Evolutionary conservation across 2,113 vertebrate genomes (phyloP).

Genomic region (Platysternon megacephalum): DNA sequence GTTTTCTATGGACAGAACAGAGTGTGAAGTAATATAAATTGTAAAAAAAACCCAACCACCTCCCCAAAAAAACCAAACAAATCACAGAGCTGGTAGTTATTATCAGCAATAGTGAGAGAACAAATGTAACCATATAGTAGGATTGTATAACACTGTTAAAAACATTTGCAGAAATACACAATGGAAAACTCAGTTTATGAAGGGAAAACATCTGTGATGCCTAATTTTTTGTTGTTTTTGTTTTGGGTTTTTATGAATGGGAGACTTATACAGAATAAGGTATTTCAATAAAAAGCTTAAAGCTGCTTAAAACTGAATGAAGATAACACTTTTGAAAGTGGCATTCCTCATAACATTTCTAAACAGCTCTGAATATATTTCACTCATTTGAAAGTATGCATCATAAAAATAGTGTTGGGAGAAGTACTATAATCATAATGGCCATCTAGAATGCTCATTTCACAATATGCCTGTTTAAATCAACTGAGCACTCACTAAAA

Average conservation of each 20-base stretch:
- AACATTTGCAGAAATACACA: not conserved
- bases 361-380: rapidly evolving
- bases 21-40: no score
- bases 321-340: conserved; percentile 6
- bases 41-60: rapidly evolving
- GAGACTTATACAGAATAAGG: rapidly evolving
- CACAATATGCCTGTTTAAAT: conserved; percentile 3
- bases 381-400: rapidly evolving
- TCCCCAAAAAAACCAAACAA: not conserved
- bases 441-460: not conserved
- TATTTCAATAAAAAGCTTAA: not conserved
- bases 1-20: not conserved
- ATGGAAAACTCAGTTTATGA: not conserved
- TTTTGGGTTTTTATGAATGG: rapidly evolving
- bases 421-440: not conserved
- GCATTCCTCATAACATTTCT: not conserved
- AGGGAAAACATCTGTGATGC: not conserved
- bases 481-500: conserved; percentile 8
- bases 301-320: not conserved
- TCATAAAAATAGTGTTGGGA: not conserved
- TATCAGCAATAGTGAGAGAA: not conserved
- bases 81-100: not conserved
- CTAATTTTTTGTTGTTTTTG: not conserved
- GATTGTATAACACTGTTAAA: not conserved
- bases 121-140: not conserved